Evolutionary conservation across 35 echinoderm and acorn worm genomes (phyloP).

Genomic region (Apostichopus japonicus): DNA sequence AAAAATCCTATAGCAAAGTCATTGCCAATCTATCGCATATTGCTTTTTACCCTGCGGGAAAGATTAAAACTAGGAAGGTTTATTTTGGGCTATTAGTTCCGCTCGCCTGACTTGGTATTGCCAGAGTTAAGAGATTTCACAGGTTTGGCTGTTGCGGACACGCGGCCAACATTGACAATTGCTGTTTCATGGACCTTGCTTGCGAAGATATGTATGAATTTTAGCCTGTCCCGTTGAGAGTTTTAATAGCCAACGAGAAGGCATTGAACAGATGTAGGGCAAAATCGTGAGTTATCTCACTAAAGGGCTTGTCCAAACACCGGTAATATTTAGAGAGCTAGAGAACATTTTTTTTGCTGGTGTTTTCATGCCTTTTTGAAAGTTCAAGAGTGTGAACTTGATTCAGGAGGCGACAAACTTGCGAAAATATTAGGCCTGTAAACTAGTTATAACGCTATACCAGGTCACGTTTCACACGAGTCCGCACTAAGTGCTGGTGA

Average conservation of each 20-base stretch:
- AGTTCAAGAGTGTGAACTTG: constrained; percentile 46
- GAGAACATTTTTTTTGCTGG: not conserved
- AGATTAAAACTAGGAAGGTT: not conserved
- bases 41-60: constrained; percentile 21
- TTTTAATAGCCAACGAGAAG: constrained; percentile 28
- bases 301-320: constrained; percentile 26
- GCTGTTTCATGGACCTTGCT: constrained; percentile 39
- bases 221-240: not conserved
- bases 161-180: constrained; percentile 32
- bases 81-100: constrained; percentile 44
- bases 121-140: constrained; percentile 24
- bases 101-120: constrained; percentile 1
- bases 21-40: constrained; percentile 19
- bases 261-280: constrained; percentile 42
- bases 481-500: no score
- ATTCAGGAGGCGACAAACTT: not conserved
- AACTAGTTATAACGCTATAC: not conserved
- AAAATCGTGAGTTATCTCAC: constrained; percentile 15
- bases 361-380: not conserved
- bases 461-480: not conserved
- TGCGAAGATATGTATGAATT: constrained; percentile 12
- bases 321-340: not conserved
- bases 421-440: not conserved
- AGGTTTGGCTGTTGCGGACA: constrained; percentile 17
- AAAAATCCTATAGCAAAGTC: not conserved